phyloP scores from a whole-genome alignment of 2,797 vertebrate genomes.

The Tapirus indicus region DNA sequence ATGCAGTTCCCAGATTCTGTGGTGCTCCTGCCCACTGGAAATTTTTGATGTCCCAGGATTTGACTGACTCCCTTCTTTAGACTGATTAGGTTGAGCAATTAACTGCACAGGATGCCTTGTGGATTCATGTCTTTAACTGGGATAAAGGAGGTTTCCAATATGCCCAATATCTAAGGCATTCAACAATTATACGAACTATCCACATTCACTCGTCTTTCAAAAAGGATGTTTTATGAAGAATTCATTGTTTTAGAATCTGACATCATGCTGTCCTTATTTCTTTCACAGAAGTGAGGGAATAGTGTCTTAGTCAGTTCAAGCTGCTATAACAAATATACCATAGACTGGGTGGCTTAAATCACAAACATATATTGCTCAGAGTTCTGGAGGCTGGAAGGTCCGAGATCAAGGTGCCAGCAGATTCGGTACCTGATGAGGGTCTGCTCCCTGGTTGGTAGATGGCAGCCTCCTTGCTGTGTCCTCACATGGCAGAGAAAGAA shows the following conservation, averaged over 20 bases:
- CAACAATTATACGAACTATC: not conserved
- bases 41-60: not conserved
- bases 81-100: not conserved
- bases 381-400: not conserved
- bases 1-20: not conserved
- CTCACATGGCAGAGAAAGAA: not conserved
- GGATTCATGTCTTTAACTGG: not conserved
- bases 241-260: not conserved
- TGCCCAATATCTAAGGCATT: not conserved
- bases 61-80: not conserved
- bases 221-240: not conserved
- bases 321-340: not conserved
- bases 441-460: not conserved
- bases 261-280: not conserved
- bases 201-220: not conserved
- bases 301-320: not conserved
- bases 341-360: not conserved
- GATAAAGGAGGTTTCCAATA: not conserved
- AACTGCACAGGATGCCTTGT: not conserved
- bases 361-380: not conserved
- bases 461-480: not conserved
- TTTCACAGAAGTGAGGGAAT: not conserved
- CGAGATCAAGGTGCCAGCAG: not conserved
- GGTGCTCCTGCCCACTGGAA: not conserved
- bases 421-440: not conserved